These are phyloP conservation scores for Tipula confusa DNA, from an alignment of 2,888 invertebrate species.

Conservation along the genomic window DNA sequence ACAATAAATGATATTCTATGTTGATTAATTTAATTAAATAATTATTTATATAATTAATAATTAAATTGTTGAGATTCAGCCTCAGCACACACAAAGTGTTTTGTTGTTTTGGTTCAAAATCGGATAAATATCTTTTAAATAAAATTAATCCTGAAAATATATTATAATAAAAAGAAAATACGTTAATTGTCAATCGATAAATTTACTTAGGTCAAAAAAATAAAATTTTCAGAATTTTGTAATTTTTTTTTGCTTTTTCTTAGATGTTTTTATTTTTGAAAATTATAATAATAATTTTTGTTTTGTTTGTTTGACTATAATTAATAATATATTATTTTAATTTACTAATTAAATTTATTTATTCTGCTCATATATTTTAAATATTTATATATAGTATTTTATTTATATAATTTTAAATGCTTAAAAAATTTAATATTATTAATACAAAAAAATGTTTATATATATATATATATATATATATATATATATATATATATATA, in stretches of 20 bases:
- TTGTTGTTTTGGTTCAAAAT: background rate
- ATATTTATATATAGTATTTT: background rate
- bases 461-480: too few species aligned
- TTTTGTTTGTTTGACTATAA: constrained; percentile 25
- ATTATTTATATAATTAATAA: background rate
- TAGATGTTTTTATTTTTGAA: background rate
- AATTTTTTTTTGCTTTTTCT: background rate
- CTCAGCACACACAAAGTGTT: background rate
- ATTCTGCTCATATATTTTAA: background rate
- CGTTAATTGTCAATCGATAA: too few species aligned
- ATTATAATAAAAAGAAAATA: background rate
- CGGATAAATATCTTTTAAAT: constrained; percentile 6
- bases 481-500: too few species aligned
- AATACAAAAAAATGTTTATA: background rate
- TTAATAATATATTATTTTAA: background rate
- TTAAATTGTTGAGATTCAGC: background rate
- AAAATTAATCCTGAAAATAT: background rate
- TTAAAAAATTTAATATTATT: background rate
- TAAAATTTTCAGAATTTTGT: background rate
- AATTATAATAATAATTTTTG: background rate
- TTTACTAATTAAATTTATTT: constrained; percentile 5
- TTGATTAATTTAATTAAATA: background rate
- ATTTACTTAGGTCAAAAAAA: background rate
- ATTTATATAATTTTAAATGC: constrained; percentile 21
- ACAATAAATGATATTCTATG: background rate